Conservation (phyloP, 1,140 invertebrate genomes). For the Atta cephalotes region DNA sequence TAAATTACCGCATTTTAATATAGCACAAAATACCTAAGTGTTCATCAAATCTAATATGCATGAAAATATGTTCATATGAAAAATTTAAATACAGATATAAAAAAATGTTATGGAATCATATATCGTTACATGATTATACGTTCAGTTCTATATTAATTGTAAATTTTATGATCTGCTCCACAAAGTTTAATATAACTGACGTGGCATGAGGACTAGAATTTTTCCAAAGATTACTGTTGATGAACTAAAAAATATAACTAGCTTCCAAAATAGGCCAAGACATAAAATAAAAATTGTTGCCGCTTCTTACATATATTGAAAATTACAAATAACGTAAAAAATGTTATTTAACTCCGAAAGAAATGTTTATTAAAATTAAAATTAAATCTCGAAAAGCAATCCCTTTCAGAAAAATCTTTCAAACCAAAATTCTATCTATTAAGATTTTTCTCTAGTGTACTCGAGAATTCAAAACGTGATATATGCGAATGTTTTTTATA, state of each 20-base stretch:
- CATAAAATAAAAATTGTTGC: neutral
- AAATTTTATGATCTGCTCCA: conserved; percentile 24
- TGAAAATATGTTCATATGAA: conserved; percentile 42
- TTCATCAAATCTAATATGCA: conserved; percentile 43
- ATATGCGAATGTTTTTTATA: conserved; percentile 36
- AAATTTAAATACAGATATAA: conserved; percentile 49
- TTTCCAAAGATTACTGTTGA: neutral
- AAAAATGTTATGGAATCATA: conserved; percentile 42
- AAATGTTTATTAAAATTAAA: conserved; percentile 5
- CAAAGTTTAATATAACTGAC: neutral
- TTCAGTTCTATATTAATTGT: conserved; percentile 35
- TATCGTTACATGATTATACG: neutral
- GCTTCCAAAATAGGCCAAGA: neutral
- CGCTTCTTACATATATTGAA: neutral
- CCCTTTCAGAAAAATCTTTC: neutral
- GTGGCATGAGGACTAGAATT: neutral
- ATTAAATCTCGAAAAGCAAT: conserved; percentile 18
- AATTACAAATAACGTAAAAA: conserved; percentile 3
- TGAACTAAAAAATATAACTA: neutral
- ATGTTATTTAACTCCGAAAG: neutral
- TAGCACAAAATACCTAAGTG: conserved; percentile 30
- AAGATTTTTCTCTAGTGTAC: conserved; percentile 12
- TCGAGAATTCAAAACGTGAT: conserved; percentile 4
- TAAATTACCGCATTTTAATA: conserved; percentile 27
- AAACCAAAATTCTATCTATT: neutral